Conservation (phyloP, 2,113 vertebrate species). For the Myiagra hebetior region DNA sequence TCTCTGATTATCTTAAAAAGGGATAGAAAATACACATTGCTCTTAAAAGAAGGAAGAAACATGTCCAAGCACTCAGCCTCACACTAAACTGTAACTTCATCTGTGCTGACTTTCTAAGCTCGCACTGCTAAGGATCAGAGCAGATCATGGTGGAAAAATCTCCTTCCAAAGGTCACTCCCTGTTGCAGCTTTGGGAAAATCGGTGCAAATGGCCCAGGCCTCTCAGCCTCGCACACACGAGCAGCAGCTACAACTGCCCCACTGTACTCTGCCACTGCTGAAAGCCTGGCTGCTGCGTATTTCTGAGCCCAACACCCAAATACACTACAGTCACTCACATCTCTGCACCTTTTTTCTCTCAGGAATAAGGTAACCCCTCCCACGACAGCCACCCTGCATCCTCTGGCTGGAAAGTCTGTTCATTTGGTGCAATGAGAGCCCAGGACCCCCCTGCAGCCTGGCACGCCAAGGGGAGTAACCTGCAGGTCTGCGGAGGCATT, state of each 20-base stretch:
- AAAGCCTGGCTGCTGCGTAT: neutral
- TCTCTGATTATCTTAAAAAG: slow-evolving; percentile 31
- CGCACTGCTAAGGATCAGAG: neutral
- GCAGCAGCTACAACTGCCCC: neutral
- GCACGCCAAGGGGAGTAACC: neutral
- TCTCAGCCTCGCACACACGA: neutral
- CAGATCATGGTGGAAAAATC: neutral
- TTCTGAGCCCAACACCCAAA: neutral
- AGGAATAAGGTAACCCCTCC: neutral
- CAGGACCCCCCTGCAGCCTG: neutral
- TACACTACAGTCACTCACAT: neutral
- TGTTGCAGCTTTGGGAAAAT: neutral
- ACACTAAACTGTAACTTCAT: slow-evolving; percentile 52
- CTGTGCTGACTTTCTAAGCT: slow-evolving; percentile 18
- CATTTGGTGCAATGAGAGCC: neutral
- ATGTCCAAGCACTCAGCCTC: slow-evolving; percentile 47
- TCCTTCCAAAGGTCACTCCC: slow-evolving; percentile 6
- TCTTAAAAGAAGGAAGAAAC: slow-evolving; percentile 34
- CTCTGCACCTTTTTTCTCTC: neutral
- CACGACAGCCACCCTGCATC: neutral
- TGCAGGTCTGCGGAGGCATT: accelerated
- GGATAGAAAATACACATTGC: slow-evolving; percentile 28
- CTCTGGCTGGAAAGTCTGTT: neutral
- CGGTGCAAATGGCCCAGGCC: accelerated
- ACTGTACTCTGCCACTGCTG: neutral